phyloP scores from a whole-genome alignment of 2,888 invertebrate species.

The Leptinotarsa haldemani region DNA sequence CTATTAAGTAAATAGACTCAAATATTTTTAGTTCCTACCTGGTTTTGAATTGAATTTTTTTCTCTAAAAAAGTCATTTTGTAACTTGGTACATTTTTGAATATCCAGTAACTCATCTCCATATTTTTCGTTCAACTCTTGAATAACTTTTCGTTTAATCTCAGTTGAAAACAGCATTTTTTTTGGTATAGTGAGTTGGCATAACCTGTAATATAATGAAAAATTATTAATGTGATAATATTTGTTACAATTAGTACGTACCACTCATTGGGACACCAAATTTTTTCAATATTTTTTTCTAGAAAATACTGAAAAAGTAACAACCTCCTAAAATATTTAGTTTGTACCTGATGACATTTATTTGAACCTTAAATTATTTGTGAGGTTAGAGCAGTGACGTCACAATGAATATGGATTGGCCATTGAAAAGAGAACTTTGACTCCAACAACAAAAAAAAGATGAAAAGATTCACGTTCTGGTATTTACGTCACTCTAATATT shows the following conservation, averaged over 20 bases:
- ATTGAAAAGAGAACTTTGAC: too few relatives aligned
- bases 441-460: too few relatives aligned
- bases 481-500: too few relatives aligned
- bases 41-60: conserved; percentile 64
- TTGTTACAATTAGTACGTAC: background rate
- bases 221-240: background rate
- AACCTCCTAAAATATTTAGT: too few relatives aligned
- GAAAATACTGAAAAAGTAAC: background rate
- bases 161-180: conserved; percentile 34
- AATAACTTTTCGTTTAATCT: conserved; percentile 62
- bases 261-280: background rate
- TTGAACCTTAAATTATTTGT: background rate
- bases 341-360: background rate
- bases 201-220: background rate
- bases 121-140: conserved; percentile 69
- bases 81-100: conserved; percentile 67
- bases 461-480: too few relatives aligned
- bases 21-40: conserved; percentile 54
- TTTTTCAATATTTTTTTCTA: background rate
- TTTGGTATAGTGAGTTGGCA: conserved; percentile 8
- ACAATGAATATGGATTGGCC: too few relatives aligned
- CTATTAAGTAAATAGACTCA: too few relatives aligned
- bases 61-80: conserved; percentile 53
- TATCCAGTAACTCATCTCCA: conserved; percentile 68
- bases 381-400: too few relatives aligned